phyloP scores from a whole-genome alignment of 2,888 invertebrate genomes.

The Xanthorhoe spadicearia region DNA sequence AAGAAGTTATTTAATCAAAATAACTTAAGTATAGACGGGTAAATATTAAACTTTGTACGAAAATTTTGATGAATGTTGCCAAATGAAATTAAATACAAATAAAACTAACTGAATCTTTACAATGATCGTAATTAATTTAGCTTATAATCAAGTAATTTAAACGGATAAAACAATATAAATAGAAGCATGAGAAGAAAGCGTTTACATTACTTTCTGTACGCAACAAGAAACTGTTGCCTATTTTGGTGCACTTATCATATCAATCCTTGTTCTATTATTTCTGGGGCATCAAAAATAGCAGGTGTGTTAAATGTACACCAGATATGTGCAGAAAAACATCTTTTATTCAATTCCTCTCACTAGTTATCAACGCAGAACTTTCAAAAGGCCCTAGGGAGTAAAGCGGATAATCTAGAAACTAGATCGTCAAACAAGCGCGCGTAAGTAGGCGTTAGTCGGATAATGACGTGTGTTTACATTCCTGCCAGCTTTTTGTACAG shows the following conservation, averaged over 20 bases:
- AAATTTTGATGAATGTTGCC: neutral
- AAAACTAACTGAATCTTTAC: too few species aligned
- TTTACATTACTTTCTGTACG: too few species aligned
- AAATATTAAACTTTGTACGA: neutral
- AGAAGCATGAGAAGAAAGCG: too few species aligned
- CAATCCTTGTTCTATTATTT: too few species aligned
- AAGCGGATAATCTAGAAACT: conserved; percentile 32
- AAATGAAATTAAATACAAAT: too few species aligned
- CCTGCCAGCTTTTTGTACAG: conserved; percentile 61
- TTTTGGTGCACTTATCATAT: too few species aligned
- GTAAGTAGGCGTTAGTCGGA: conserved; percentile 54
- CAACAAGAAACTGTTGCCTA: too few species aligned
- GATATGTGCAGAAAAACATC: neutral
- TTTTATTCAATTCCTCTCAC: neutral
- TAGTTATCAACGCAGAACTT: conserved; percentile 4
- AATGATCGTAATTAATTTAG: too few species aligned
- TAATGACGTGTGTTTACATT: conserved; percentile 62
- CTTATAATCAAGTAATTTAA: too few species aligned
- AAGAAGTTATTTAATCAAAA: too few species aligned
- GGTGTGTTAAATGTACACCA: neutral
- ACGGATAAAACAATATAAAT: too few species aligned
- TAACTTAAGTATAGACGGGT: neutral
- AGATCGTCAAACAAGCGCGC: conserved; percentile 38
- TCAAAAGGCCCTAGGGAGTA: conserved; percentile 17
- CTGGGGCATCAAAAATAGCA: too few species aligned